These are phyloP conservation scores for Seriola rivoliana DNA, from an alignment of 2,113 vertebrate species.

Conservation along the genomic window DNA sequence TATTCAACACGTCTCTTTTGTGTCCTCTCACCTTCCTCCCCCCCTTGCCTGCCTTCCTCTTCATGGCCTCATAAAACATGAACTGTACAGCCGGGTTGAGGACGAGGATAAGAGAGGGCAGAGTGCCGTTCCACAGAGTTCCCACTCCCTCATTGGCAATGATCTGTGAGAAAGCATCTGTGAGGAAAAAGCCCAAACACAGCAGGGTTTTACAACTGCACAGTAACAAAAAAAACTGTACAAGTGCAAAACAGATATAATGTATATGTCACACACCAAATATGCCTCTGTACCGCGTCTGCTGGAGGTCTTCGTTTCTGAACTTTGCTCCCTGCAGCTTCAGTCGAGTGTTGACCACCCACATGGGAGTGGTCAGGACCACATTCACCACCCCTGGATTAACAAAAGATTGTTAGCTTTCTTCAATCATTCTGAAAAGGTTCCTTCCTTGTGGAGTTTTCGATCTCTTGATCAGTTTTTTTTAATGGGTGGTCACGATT, in stretches of 20 bases:
- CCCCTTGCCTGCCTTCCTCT: slow-evolving; percentile 80
- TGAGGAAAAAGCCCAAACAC: background rate
- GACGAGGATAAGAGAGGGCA: slow-evolving; percentile 87
- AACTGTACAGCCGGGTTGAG: slow-evolving; percentile 88
- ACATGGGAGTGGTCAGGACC: slow-evolving; percentile 88
- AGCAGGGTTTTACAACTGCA: background rate
- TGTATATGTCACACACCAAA: slow-evolving; percentile 76
- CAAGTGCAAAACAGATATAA: background rate
- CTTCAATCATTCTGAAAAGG: background rate
- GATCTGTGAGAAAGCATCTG: slow-evolving; percentile 87
- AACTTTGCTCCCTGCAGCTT: slow-evolving; percentile 89
- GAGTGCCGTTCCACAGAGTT: slow-evolving; percentile 85
- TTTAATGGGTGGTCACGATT: too few species aligned
- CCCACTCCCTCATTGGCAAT: slow-evolving; percentile 82
- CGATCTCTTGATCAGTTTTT: too few species aligned
- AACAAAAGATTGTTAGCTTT: slow-evolving; percentile 26
- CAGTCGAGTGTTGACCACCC: slow-evolving; percentile 89
- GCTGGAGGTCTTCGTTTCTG: slow-evolving; percentile 84
- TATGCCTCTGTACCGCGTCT: slow-evolving; percentile 87
- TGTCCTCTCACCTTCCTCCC: slow-evolving; percentile 74
- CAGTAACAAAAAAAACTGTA: background rate
- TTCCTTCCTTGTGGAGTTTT: background rate
- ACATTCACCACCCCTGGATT: slow-evolving; percentile 84
- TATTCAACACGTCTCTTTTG: background rate
- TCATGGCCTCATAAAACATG: slow-evolving; percentile 88